Conservation (phyloP, 35 echinoderm and acorn worm genomes). For the Ptychodera flava region DNA sequence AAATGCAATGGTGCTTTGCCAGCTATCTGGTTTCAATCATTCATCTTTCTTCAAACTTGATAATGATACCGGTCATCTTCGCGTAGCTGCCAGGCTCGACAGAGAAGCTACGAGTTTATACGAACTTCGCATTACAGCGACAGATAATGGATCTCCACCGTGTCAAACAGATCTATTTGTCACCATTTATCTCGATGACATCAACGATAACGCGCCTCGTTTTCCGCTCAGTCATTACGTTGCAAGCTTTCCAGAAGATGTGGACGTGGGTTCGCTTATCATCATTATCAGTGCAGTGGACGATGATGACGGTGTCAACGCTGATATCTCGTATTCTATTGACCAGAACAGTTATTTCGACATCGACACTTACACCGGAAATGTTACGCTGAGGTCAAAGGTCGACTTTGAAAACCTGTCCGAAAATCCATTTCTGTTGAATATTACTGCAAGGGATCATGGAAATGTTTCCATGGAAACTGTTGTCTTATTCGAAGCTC, state of each 20-base stretch:
- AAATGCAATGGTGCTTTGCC: background rate
- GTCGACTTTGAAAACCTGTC: background rate
- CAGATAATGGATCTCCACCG: background rate
- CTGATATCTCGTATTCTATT: background rate
- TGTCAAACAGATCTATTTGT: background rate
- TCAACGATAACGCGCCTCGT: background rate
- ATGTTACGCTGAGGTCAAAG: background rate
- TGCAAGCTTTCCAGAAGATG: background rate
- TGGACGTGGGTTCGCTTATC: background rate
- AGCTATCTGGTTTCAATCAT: background rate
- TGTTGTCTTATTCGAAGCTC: background rate
- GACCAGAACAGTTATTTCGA: background rate
- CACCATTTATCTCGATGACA: background rate
- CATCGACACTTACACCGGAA: background rate
- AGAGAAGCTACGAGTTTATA: background rate
- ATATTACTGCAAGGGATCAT: background rate
- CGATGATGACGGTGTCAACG: background rate
- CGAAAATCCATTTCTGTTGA: background rate
- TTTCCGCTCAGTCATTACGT: background rate
- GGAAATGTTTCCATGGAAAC: background rate
- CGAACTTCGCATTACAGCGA: background rate
- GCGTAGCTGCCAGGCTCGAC: background rate
- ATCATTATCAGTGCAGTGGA: background rate
- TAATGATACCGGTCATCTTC: background rate
- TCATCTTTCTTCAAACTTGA: background rate